Conservation (phyloP, 2,113 vertebrate species). For the Fukomys damarensis region DNA sequence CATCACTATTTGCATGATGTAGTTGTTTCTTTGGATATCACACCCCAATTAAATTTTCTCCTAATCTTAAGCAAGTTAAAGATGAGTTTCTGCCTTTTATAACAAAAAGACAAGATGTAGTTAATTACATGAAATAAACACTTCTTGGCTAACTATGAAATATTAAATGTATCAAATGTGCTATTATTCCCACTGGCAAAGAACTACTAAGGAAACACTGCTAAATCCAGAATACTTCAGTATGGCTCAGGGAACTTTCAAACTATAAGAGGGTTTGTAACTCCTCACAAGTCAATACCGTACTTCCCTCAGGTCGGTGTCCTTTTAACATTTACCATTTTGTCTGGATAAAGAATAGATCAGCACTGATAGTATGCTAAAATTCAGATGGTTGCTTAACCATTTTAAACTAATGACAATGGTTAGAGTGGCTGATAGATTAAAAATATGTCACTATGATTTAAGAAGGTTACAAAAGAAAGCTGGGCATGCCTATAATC, state of each 20-base stretch:
- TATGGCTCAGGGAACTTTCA: background rate
- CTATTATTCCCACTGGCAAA: constrained; percentile 11
- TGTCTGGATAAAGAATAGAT: constrained; percentile 6
- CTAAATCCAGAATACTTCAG: background rate
- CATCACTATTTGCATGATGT: background rate
- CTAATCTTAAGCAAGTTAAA: constrained; percentile 38
- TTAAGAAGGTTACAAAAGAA: constrained; percentile 12
- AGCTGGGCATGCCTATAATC: too few relatives aligned
- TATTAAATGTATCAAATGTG: constrained; percentile 3
- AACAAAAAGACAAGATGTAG: background rate
- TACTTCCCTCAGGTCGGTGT: background rate
- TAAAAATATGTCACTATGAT: background rate
- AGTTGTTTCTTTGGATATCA: background rate
- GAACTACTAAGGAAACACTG: constrained; percentile 34
- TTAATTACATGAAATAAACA: constrained; percentile 44
- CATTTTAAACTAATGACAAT: constrained; percentile 19
- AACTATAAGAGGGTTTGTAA: background rate
- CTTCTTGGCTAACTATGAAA: constrained; percentile 28
- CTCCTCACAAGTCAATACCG: background rate
- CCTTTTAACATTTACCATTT: background rate
- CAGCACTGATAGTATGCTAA: background rate
- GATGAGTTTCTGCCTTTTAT: background rate
- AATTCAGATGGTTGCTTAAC: background rate
- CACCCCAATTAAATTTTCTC: constrained; percentile 4
- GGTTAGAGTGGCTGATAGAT: background rate